Evolutionary conservation across 2,888 invertebrate genomes (phyloP).

Genomic region (Zaprionus lineosus): DNA sequence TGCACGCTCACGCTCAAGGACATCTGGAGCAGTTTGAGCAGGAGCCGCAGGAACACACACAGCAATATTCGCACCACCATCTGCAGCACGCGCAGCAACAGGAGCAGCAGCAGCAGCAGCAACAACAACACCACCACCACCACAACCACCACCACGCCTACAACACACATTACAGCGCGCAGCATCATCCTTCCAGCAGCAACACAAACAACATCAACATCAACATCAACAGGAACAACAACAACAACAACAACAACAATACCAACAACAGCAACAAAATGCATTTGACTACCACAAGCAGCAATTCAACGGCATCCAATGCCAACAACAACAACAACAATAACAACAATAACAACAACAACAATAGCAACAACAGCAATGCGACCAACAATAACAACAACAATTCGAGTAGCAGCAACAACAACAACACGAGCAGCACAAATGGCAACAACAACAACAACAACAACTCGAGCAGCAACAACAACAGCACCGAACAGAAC

Average conservation of each 20-base stretch:
- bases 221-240: conserved; percentile 27
- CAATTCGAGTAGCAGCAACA: no score
- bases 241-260: conserved; percentile 21
- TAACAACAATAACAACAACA: conserved; percentile 24
- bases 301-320: conserved; percentile 69
- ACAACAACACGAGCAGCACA: conserved; percentile 71
- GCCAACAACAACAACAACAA: conserved; percentile 69
- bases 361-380: conserved; percentile 62
- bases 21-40: conserved; percentile 76
- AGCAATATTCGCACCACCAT: conserved; percentile 35
- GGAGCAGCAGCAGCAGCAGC: conserved; percentile 23
- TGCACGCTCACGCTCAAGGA: conserved; percentile 76
- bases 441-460: conserved; percentile 69
- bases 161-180: conserved; percentile 30
- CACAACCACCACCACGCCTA: conserved; percentile 57
- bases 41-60: conserved; percentile 32
- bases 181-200: conserved; percentile 34
- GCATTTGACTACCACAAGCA: conserved; percentile 77
- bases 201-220: conserved; percentile 42
- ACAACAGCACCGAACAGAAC: conserved; percentile 84
- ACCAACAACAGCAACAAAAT: conserved; percentile 73
- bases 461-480: conserved; percentile 77
- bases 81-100: conserved; percentile 35
- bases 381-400: conserved; percentile 75
- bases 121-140: conserved; percentile 29